Conservation (phyloP, 2,113 vertebrate species). For the Cololabis saira region DNA sequence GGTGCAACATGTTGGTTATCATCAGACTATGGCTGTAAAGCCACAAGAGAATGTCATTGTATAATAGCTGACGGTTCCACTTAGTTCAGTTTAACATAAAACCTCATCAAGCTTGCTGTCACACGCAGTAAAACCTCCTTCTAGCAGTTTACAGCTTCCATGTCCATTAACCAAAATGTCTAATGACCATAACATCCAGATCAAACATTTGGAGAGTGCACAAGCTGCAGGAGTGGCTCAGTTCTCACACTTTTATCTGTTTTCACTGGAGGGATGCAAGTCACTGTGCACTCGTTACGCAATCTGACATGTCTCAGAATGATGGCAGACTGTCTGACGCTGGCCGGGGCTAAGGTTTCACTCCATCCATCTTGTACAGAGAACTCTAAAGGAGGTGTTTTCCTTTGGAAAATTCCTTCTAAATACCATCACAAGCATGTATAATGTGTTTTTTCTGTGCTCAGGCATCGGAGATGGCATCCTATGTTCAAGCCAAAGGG, state of each 20-base stretch:
- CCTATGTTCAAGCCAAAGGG: conserved; percentile 82
- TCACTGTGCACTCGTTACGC: not conserved
- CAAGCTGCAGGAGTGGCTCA: not conserved
- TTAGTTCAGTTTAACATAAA: too few species aligned
- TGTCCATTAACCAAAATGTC: too few species aligned
- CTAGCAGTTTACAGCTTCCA: too few species aligned
- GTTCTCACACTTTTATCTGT: not conserved
- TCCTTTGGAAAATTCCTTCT: not conserved
- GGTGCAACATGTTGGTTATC: too few species aligned
- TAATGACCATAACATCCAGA: too few species aligned
- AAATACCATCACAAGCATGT: not conserved
- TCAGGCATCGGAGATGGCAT: conserved; percentile 83
- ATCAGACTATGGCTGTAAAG: too few species aligned
- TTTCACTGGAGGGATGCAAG: not conserved
- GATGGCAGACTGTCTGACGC: conserved; percentile 6
- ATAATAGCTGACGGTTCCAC: too few species aligned
- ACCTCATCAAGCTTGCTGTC: too few species aligned
- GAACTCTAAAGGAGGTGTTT: not conserved
- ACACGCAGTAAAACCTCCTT: too few species aligned
- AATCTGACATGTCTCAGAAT: conserved; percentile 4
- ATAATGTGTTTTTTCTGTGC: conserved; percentile 1
- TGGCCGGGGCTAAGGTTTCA: not conserved
- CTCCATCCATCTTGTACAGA: not conserved
- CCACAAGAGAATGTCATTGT: too few species aligned
- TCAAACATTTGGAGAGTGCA: too few species aligned